Base-by-base conservation (phyloP, 2,113 vertebrate species). In the Suncus etruscus region DNA sequence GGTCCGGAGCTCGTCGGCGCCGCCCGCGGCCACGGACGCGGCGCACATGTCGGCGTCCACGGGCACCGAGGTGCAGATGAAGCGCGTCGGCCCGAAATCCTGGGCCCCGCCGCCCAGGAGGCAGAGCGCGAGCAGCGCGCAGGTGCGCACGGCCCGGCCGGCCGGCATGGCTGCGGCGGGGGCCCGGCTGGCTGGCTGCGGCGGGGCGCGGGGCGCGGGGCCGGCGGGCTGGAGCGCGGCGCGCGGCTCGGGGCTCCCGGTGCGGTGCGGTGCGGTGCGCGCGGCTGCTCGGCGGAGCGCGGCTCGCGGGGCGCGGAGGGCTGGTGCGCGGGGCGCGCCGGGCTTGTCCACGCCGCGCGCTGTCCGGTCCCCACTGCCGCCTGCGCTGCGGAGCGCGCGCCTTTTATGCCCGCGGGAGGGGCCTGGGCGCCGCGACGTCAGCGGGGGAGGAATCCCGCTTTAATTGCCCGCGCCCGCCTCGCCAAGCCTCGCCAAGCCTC, bases 21-120 rank as follows among this genome's bases (percentile, higher is more conserved):
- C 99, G 95, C 97, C 97, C 95, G 98, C 98, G 96, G 98, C 98
- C 97, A 98, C 98, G 8, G 98, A 97, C 58, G 99, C 98, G 1
- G 98, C 97, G 97, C 99, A 99, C 98, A 99, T 91, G 98, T 99
- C 99, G 98, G 98, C 98, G 96, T 99, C 99, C 97, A 98, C 98
- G n/a, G 99, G 99, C 96, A 99, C 99, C 87, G 99, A 99, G 95
- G 99, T 99, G 98, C 99, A 99, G 96, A 99, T 98, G 95, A 99
- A 99, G 89, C 99, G 99, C 76, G 98, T 99, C 97, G 98, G 99
- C 91, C 98, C 98, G 94, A 99, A 98, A 97, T 98, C 97, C 97
- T 98, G 93, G 90, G 97, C 90, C 82, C 98, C 94, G 88, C 96
- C 86, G 76, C 92, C 96, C 94, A 98, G 97, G 31, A 98, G 90